These are phyloP conservation scores for Peromyscus attwateri DNA, from an alignment of 2,797 vertebrate genomes.

Conservation along the genomic window DNA sequence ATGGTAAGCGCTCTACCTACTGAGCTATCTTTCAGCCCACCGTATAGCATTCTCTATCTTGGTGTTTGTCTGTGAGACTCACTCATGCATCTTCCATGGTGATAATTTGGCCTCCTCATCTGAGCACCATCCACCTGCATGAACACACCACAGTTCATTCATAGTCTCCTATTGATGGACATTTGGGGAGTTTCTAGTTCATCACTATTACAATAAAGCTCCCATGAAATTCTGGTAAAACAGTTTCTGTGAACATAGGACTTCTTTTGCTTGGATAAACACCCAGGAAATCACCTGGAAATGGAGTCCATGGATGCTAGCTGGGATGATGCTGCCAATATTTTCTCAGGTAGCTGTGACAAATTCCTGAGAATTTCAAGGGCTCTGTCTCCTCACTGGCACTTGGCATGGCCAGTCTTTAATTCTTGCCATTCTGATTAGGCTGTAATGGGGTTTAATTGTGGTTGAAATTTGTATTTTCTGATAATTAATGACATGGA, in stretches of 20 bases:
- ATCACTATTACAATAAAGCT: neutral
- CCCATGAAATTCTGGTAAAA: neutral
- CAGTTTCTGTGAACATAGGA: neutral
- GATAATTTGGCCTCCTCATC: neutral
- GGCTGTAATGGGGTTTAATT: neutral
- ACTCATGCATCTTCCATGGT: neutral
- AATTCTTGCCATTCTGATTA: conserved; percentile 1
- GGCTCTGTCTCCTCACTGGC: neutral
- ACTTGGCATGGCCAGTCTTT: neutral
- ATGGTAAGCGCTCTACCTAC: neutral
- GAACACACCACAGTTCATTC: neutral
- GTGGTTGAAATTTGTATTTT: conserved; percentile 54
- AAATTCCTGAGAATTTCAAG: neutral
- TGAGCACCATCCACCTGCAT: neutral
- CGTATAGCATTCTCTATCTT: neutral
- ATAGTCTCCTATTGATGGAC: neutral
- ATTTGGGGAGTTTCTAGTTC: conserved; percentile 11
- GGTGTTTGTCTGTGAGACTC: neutral
- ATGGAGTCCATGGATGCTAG: neutral
- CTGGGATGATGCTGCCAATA: neutral
- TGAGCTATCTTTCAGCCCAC: no score
- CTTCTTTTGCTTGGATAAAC: conserved; percentile 43
- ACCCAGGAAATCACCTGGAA: neutral
- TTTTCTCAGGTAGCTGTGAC: conserved; percentile 11
- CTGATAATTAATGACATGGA: neutral